A percentile compares a stretch with the other conserved stretches of the same genome.
Evolutionary conservation across 2,888 invertebrate species (phyloP).

Genomic region (Nomada goodeniana): DNA sequence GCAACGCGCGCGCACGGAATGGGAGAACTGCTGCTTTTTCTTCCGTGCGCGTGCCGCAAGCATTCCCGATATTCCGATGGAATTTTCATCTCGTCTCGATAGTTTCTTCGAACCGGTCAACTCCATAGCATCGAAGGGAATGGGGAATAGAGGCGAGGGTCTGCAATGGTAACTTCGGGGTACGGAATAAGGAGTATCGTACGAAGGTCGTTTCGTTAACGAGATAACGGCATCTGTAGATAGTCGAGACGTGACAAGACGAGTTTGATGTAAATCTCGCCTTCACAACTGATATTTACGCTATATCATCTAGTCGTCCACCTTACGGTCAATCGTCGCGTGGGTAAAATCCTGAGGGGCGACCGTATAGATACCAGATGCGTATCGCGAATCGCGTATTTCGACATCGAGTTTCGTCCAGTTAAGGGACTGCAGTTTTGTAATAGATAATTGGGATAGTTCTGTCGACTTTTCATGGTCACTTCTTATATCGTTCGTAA

Average conservation of each 20-base stretch:
- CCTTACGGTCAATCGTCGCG: neutral
- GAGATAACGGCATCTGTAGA: slow-evolving; percentile 60
- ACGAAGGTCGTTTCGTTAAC: slow-evolving; percentile 55
- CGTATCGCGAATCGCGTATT: neutral
- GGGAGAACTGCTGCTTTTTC: neutral
- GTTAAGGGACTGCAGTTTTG: neutral
- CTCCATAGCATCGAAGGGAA: neutral
- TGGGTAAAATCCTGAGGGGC: neutral
- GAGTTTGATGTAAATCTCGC: slow-evolving; percentile 40
- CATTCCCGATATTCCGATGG: neutral
- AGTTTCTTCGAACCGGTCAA: neutral
- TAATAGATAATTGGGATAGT: neutral
- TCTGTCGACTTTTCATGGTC: neutral
- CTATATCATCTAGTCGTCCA: neutral
- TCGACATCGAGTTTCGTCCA: neutral
- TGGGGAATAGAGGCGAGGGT: too few species aligned
- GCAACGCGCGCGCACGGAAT: neutral
- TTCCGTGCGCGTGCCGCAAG: neutral
- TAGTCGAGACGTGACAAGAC: slow-evolving; percentile 59
- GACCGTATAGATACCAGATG: too few species aligned
- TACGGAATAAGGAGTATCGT: slow-evolving; percentile 30
- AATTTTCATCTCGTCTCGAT: too few species aligned
- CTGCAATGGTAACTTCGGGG: neutral
- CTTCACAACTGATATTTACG: slow-evolving; percentile 25
- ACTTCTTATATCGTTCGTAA: neutral